Evolutionary conservation across 2,888 invertebrate genomes (phyloP).

Genomic region (Pecten maximus): DNA sequence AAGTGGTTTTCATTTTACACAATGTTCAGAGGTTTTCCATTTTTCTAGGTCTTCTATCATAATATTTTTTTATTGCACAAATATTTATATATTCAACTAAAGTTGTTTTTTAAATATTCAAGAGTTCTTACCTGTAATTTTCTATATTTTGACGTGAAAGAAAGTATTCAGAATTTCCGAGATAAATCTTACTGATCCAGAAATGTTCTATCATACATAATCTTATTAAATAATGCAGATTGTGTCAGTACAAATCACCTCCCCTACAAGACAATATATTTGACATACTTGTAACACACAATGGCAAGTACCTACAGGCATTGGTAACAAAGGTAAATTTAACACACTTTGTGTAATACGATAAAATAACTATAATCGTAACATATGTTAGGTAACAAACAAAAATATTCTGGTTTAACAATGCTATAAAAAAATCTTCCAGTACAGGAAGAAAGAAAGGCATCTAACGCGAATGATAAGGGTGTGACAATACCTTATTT

Average conservation of each 20-base stretch:
- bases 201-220: no score
- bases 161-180: no score
- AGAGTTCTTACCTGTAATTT: no score
- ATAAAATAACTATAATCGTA: neutral
- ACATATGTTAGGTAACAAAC: neutral
- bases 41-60: no score
- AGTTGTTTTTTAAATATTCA: no score
- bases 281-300: neutral
- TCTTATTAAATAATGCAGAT: neutral
- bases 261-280: neutral
- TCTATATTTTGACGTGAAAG: no score
- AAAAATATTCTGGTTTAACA: neutral
- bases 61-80: no score
- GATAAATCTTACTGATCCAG: no score
- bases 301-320: constrained; percentile 31
- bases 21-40: no score
- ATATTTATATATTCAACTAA: no score
- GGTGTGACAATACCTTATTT: neutral
- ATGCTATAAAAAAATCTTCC: neutral
- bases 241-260: neutral
- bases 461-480: neutral
- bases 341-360: neutral
- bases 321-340: neutral
- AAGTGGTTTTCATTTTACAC: no score
- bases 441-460: neutral